Evolutionary conservation across 1,140 invertebrate genomes (phyloP).

Genomic region (Camponotus floridanus): DNA sequence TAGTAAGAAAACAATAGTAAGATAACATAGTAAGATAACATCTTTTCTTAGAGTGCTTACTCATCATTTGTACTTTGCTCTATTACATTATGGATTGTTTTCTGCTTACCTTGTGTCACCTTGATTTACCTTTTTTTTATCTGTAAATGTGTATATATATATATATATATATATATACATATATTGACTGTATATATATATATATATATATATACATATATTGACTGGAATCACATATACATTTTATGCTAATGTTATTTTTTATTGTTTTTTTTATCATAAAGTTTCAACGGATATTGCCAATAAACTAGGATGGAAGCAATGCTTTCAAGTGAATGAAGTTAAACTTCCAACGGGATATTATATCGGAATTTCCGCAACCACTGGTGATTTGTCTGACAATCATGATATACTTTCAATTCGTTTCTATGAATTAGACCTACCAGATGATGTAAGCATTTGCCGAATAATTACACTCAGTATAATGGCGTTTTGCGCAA

Average conservation of each 20-base stretch:
- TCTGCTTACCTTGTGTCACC: not conserved
- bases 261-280: not conserved
- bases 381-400: constrained; percentile 98
- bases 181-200: not conserved
- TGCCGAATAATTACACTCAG: no score
- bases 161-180: no score
- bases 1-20: no score
- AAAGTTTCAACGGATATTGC: constrained; percentile 96
- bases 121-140: not conserved
- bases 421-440: constrained; percentile 95
- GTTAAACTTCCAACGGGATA: constrained; percentile 98
- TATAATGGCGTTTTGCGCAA: no score
- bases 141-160: not conserved
- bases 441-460: constrained; percentile 90
- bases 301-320: constrained; percentile 96
- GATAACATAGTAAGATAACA: not conserved
- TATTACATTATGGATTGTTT: not conserved
- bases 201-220: not conserved
- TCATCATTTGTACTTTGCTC: constrained; percentile 11
- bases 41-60: not conserved
- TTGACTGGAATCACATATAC: not conserved
- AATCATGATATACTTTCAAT: constrained; percentile 98
- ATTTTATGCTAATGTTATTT: not conserved
- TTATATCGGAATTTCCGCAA: constrained; percentile 97
- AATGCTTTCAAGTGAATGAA: constrained; percentile 96